Conservation (phyloP, 2,113 vertebrate genomes). For the Indri indri region DNA sequence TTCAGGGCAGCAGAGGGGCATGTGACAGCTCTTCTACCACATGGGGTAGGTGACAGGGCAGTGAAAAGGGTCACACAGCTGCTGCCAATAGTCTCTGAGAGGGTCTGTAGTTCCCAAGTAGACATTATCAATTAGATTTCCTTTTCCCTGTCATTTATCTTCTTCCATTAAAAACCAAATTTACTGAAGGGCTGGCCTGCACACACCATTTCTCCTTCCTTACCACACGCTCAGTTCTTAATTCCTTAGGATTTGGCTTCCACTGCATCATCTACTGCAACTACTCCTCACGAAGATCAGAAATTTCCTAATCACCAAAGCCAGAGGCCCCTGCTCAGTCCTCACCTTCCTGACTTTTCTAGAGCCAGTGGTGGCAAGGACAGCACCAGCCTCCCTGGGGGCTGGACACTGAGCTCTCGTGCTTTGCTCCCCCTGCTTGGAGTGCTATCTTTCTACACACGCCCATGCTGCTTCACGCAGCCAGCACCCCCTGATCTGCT, state of each 20-base stretch:
- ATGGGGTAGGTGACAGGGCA: not conserved
- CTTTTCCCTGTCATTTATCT: not conserved
- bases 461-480: accelerated
- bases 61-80: not conserved
- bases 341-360: not conserved
- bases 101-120: not conserved
- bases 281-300: not conserved
- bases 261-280: not conserved
- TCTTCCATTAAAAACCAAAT: not conserved
- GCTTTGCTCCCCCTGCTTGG: not conserved
- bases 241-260: not conserved
- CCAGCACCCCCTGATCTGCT: not conserved
- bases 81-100: not conserved
- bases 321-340: not conserved
- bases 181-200: not conserved
- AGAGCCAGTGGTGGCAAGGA: not conserved
- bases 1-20: not conserved
- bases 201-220: not conserved
- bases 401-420: not conserved
- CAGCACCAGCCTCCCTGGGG: not conserved
- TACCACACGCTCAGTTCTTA: not conserved
- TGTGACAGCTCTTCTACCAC: not conserved
- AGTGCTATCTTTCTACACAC: not conserved
- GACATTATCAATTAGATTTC: not conserved
- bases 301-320: not conserved